A percentile compares a stretch with the other conserved stretches of the same genome.
Conservation (phyloP, 2,113 vertebrate genomes). For the Henicopernis longicauda region DNA sequence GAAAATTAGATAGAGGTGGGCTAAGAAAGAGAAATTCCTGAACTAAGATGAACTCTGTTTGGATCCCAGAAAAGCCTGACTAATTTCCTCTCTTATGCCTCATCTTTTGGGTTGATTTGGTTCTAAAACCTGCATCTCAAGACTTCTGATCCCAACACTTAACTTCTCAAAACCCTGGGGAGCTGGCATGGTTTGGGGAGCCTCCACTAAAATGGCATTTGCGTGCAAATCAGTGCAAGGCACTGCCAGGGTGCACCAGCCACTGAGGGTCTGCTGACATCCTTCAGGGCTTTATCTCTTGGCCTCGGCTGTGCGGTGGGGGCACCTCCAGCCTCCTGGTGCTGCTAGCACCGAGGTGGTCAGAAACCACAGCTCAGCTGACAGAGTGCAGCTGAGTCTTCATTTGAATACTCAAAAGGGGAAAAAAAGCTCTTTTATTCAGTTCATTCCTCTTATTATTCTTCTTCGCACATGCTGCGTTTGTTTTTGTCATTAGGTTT, state of each 20-base stretch:
- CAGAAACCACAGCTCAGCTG: neutral
- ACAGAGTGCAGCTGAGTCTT: neutral
- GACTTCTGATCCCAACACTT: neutral
- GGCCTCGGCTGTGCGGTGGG: neutral
- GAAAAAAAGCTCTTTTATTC: neutral
- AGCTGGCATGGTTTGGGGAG: neutral
- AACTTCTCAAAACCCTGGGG: neutral
- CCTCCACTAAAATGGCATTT: neutral
- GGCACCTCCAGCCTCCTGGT: neutral
- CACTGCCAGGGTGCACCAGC: neutral
- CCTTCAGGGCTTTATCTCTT: neutral
- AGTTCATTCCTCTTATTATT: constrained; percentile 14
- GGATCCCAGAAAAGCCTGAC: neutral
- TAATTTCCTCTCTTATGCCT: neutral
- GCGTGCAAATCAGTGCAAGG: neutral
- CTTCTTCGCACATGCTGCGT: constrained; percentile 35
- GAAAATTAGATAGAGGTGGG: neutral
- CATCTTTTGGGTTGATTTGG: neutral
- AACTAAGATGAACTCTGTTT: neutral
- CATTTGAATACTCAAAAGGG: constrained; percentile 12
- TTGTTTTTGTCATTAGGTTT: constrained; percentile 65
- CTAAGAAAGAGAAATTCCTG: constrained; percentile 2
- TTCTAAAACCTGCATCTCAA: neutral
- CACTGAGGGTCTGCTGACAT: neutral
- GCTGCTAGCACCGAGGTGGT: neutral